Evolutionary conservation across 2,888 invertebrate species (phyloP).

Genomic region (Corythucha ciliata): DNA sequence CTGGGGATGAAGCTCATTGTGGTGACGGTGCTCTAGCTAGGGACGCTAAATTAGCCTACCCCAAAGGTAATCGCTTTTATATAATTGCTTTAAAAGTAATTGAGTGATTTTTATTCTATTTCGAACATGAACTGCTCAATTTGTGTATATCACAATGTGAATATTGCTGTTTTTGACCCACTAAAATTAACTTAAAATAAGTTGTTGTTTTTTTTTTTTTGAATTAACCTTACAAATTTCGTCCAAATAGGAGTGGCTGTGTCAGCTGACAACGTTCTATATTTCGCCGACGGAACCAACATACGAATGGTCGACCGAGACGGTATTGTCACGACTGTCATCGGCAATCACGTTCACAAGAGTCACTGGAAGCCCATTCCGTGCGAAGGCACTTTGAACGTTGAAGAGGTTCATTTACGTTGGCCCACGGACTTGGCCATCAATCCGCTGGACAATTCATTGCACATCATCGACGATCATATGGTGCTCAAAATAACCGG

Average conservation of each 20-base stretch:
- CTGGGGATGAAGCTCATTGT: constrained; percentile 88
- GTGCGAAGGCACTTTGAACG: constrained; percentile 79
- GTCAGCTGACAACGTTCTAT: constrained; percentile 80
- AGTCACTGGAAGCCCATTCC: constrained; percentile 90
- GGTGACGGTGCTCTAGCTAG: constrained; percentile 90
- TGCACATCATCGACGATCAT: constrained; percentile 94
- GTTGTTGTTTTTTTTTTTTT: background rate
- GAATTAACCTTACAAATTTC: background rate
- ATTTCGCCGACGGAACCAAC: constrained; percentile 93
- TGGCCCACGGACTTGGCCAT: constrained; percentile 96
- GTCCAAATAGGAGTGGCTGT: constrained; percentile 69
- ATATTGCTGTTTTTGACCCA: background rate
- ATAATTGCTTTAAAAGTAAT: background rate
- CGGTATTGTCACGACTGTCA: constrained; percentile 83
- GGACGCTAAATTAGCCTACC: constrained; percentile 88
- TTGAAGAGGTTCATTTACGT: constrained; percentile 85
- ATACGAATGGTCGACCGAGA: constrained; percentile 83
- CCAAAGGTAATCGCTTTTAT: constrained; percentile 58
- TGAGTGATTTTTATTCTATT: too few species aligned
- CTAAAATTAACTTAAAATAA: background rate
- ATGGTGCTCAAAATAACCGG: constrained; percentile 87
- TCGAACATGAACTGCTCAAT: too few species aligned
- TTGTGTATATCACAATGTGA: too few species aligned
- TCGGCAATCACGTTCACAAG: constrained; percentile 86
- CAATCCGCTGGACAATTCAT: constrained; percentile 85